A percentile compares a stretch with the other conserved stretches of the same genome.
phyloP scores from a whole-genome alignment of 1,140 invertebrate genomes.

The Whitmania pigra region DNA sequence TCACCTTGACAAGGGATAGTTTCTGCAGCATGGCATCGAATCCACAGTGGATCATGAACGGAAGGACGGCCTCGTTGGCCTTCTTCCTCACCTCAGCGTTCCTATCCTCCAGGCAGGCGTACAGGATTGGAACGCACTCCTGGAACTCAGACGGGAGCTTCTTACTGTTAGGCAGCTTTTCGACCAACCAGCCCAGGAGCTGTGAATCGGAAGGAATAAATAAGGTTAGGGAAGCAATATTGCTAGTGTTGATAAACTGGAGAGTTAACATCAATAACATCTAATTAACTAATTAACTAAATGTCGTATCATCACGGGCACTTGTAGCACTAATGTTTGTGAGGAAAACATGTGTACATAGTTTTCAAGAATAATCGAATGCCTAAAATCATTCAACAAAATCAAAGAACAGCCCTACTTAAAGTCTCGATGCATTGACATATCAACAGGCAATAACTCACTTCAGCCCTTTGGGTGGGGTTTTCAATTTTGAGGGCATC shows the following conservation, averaged over 20 bases:
- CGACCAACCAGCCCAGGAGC: slow-evolving; percentile 69
- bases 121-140: slow-evolving; percentile 64
- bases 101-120: slow-evolving; percentile 68
- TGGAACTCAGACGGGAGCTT: slow-evolving; percentile 58
- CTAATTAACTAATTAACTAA: no score
- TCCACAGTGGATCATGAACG: slow-evolving; percentile 82
- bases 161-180: slow-evolving; percentile 60
- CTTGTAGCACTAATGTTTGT: no score
- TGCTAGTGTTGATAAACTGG: no score
- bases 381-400: neutral
- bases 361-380: neutral
- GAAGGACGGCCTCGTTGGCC: slow-evolving; percentile 71
- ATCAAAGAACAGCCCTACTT: no score
- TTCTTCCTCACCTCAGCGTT: slow-evolving; percentile 79
- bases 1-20: slow-evolving; percentile 39
- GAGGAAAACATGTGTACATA: neutral
- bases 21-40: slow-evolving; percentile 63
- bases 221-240: no score
- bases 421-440: no score
- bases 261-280: neutral
- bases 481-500: slow-evolving; percentile 72
- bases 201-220: slow-evolving; percentile 19
- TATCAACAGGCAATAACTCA: slow-evolving; percentile 24
- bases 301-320: neutral
- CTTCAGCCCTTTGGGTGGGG: slow-evolving; percentile 61